Evolutionary conservation across 2,113 vertebrate genomes (phyloP).

Genomic region (Brienomyrus brachyistius): DNA sequence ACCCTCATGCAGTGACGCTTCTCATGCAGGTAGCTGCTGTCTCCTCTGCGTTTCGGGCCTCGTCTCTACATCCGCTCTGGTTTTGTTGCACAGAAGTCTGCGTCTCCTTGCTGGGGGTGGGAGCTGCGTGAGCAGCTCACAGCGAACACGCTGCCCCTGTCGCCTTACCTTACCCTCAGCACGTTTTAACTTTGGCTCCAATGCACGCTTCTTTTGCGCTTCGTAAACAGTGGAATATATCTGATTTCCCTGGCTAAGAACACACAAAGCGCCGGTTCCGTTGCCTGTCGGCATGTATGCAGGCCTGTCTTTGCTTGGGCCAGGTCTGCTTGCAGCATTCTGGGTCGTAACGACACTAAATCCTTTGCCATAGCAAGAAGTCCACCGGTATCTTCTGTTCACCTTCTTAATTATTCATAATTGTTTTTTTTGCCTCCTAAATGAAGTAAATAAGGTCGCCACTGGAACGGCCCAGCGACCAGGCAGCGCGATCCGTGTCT

Average conservation of each 20-base stretch:
- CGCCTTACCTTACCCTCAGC: neutral
- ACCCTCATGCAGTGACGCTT: neutral
- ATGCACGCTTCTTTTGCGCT: neutral
- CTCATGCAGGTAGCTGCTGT: neutral
- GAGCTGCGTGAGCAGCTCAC: neutral
- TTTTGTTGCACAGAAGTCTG: neutral
- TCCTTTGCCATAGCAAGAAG: neutral
- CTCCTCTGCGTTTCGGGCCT: neutral
- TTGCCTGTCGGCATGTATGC: slow-evolving; percentile 37
- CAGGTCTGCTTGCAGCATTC: slow-evolving; percentile 38
- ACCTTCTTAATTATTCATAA: slow-evolving; percentile 16
- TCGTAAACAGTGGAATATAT: neutral
- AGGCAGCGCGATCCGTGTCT: slow-evolving; percentile 80
- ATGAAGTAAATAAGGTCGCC: slow-evolving; percentile 70
- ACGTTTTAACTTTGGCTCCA: neutral
- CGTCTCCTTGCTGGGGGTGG: neutral
- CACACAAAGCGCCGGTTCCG: slow-evolving; percentile 40
- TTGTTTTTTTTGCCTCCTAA: slow-evolving; percentile 32
- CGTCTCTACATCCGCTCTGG: neutral
- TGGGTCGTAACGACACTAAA: neutral
- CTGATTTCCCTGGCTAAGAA: neutral
- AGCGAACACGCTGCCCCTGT: neutral
- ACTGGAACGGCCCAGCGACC: slow-evolving; percentile 68
- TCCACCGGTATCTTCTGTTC: neutral
- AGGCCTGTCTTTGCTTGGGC: slow-evolving; percentile 57